Conservation (phyloP, 2,888 invertebrate species). For the Calliphora vomitoria region DNA sequence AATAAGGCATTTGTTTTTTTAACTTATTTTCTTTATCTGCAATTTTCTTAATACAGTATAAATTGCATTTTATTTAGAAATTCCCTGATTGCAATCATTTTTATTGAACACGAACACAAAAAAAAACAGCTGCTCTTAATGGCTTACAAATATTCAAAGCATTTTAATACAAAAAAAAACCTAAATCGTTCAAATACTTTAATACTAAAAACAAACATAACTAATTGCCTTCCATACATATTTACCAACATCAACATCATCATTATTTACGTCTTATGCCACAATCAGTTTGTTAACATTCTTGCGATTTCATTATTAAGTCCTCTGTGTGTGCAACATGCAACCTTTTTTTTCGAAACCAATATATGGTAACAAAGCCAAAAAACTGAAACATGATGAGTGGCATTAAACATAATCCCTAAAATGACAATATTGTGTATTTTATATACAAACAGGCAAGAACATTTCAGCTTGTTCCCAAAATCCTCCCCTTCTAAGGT, state of each 20-base stretch:
- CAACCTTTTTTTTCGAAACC: conserved; percentile 26
- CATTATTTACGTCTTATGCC: conserved; percentile 20
- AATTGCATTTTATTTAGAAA: too few relatives aligned
- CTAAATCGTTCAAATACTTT: conserved; percentile 7
- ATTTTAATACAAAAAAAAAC: not conserved
- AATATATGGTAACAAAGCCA: not conserved
- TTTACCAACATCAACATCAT: not conserved
- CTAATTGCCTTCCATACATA: conserved; percentile 41
- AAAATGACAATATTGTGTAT: conserved; percentile 63
- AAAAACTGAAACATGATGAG: conserved; percentile 52
- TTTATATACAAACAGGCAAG: not conserved
- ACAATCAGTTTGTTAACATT: conserved; percentile 33
- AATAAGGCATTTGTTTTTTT: too few relatives aligned
- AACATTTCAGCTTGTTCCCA: not conserved
- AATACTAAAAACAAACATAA: conserved; percentile 45
- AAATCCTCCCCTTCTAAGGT: not conserved
- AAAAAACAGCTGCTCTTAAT: conserved; percentile 52
- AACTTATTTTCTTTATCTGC: too few relatives aligned
- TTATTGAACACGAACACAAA: not conserved
- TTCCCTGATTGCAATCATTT: too few relatives aligned
- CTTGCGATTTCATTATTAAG: conserved; percentile 30
- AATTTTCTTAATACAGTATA: too few relatives aligned
- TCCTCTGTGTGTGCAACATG: conserved; percentile 42
- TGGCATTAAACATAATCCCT: conserved; percentile 70
- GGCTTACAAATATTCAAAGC: conserved; percentile 30